Evolutionary conservation across 2,888 invertebrate species (phyloP), one percentile per base, ranked within the genome.

Genomic region (Mechanitis messenoides): DNA sequence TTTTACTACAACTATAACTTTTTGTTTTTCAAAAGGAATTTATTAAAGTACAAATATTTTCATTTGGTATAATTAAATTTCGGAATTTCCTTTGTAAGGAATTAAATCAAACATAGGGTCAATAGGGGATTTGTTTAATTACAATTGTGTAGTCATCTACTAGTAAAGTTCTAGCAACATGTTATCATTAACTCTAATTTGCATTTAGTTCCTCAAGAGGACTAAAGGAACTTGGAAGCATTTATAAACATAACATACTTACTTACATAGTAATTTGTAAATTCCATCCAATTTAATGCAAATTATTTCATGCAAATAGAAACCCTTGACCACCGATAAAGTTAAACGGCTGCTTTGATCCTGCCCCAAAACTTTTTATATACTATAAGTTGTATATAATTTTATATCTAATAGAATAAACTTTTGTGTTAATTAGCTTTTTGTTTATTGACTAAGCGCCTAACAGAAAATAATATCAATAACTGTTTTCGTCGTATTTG

Each of bases 241-340:
- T 20, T 20, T 20, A 20, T 20, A 47, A n/a, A 20, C 20, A 20
- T 47, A 28, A 28, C 6, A 20, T 20, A 47, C 12, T 20, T 20
- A 20, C 20, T 20, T 20, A 1, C 0, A 20, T 20, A 20, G 20
- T 20, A 1, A 20, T 20, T 20, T 31, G 1, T 3, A 31, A 50
- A 31, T 50, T 50, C 7, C 9, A 20, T 28, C 31, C 6, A 31
- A 50, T 31, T 50, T 31, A 47, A 47, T 47, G 47, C 47, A 47
- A 47, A 47, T 47, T 47, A 47, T 47, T 64, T 59, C 59, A 53
- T 33, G 45, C 54, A 64, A 64, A 61, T 57, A 64, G 35, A 59
- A 45, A 9, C 45, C 45, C 59, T 59, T 46, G 46, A 42, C 35
- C 58, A 45, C 53, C 46, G 53, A 64, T 61, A 56, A 61, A 53